Evolutionary conservation across 2,888 invertebrate genomes (phyloP), one percentile per base, ranked within the genome.

Genomic region (Dicyrtoma fusca): DNA sequence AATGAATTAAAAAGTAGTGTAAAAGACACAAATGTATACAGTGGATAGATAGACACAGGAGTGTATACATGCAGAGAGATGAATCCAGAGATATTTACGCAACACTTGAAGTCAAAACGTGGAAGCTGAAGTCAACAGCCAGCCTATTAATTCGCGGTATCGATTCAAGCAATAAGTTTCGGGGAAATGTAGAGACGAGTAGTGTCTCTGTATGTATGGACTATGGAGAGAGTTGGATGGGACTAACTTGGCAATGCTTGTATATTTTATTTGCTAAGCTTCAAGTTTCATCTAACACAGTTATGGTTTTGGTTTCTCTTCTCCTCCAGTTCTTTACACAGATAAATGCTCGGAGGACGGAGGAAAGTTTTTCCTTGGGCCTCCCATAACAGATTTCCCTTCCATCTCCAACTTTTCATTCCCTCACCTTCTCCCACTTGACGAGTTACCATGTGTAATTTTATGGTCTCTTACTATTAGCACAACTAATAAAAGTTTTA

Each of bases 141-240:
- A 34, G 34, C 26, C 55, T 68, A 68, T 68, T 68, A 68, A 68
- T 68, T 57, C 66, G 44, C n/a, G 34, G 55, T 44, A 68, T 68
- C 57, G 68, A 68, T 45, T 68, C 57, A 25, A 57, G 23, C 13
- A 53, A 55, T 57, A 68, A 68, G 25, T 68, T 59, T 34, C 66
- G 34, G 59, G n/a, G n/a, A n/a, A n/a, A n/a, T n/a, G n/a, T n/a
- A n/a, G n/a, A n/a, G n/a, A n/a, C 8, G 34, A 34, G 8, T 34
- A 34, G 34, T 34, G 34, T 34, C 34, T 8, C 34, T 5, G 34
- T 8, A 34, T 34, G 34, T 34, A 34, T 34, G 8, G 3, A 34
- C 8, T 34, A 34, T 34, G 34, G 34, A 8, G 3, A 34, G 34
- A 34, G n/a, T n/a, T n/a, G n/a, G n/a, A n/a, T n/a, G n/a, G n/a